Evolutionary conservation across 2,888 invertebrate species (phyloP).

Genomic region (Meta bourneti): DNA sequence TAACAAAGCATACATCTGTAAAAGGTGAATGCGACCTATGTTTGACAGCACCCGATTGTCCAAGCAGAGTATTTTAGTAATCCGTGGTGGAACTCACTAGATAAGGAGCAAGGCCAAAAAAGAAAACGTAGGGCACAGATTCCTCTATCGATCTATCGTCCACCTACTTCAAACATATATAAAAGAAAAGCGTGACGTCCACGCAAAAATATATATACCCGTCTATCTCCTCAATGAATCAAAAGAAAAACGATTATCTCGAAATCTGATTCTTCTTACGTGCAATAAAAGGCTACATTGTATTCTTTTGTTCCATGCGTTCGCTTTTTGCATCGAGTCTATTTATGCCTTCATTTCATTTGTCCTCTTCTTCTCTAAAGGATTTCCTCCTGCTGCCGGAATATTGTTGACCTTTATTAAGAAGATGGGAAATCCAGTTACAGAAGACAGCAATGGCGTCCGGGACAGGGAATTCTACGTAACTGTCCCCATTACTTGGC

Average conservation of each 20-base stretch:
- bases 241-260: conserved; percentile 5
- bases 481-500: conserved; percentile 46
- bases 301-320: conserved; percentile 8
- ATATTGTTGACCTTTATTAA: conserved; percentile 50
- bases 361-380: conserved; percentile 11
- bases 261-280: conserved; percentile 5
- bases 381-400: conserved; percentile 17
- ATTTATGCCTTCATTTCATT: background rate
- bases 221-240: conserved; percentile 22
- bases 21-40: too few relatives aligned
- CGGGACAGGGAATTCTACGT: background rate
- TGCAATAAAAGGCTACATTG: conserved; percentile 28
- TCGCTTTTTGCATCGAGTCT: conserved; percentile 15
- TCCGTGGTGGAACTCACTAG: too few relatives aligned
- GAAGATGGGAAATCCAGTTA: conserved; percentile 28
- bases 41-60: too few relatives aligned
- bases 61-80: too few relatives aligned
- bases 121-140: background rate
- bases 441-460: background rate
- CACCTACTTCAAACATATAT: background rate
- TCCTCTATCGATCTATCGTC: background rate
- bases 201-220: background rate
- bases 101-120: background rate
- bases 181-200: conserved; percentile 32
- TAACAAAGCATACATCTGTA: too few relatives aligned